These are phyloP conservation scores for Mesoclemmys tuberculata DNA, from an alignment of 2,113 vertebrate species.

Conservation along the genomic window DNA sequence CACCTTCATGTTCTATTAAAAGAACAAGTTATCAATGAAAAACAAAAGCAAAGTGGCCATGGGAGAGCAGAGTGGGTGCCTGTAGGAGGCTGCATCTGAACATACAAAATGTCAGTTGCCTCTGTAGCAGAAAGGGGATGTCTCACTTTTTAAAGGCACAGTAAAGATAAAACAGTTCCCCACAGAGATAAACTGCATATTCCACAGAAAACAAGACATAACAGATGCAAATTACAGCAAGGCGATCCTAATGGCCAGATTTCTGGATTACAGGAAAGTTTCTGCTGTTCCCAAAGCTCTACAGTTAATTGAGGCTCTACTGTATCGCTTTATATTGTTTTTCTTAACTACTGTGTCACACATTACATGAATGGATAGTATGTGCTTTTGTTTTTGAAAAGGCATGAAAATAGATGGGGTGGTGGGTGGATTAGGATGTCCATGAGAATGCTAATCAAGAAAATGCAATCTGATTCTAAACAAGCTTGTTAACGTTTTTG, in stretches of 20 bases:
- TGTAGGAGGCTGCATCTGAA: neutral
- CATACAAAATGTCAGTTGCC: neutral
- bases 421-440: neutral
- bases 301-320: neutral
- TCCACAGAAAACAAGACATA: neutral
- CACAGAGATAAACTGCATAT: neutral
- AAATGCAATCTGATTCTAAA: neutral
- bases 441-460: neutral
- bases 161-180: neutral
- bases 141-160: neutral
- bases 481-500: neutral
- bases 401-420: neutral
- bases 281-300: neutral
- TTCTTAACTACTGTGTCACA: neutral
- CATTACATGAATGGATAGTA: rapidly evolving
- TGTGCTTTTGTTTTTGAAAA: neutral
- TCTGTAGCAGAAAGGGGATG: neutral
- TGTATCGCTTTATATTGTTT: neutral
- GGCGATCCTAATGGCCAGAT: neutral
- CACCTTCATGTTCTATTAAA: neutral
- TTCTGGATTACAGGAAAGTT: neutral
- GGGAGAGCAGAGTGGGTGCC: neutral
- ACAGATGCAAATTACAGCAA: neutral
- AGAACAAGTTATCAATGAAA: neutral
- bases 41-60: neutral